Base-by-base conservation (phyloP, 2,113 vertebrate species). In the Tursiops truncatus region DNA sequence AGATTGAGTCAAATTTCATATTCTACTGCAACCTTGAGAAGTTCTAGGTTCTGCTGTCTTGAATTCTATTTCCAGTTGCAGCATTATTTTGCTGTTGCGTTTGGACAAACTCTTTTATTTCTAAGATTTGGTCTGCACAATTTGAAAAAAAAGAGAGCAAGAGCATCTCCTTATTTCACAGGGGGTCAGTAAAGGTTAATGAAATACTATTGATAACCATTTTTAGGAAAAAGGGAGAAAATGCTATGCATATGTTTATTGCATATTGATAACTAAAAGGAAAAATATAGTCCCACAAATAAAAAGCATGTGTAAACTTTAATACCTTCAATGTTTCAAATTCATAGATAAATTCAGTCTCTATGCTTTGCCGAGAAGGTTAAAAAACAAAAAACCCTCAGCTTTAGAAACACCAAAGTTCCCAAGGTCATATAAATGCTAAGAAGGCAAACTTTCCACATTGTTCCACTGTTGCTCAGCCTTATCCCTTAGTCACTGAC, bases 141-240 rank as follows among this genome's bases (percentile, higher is more conserved):
- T 82, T 71, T 82, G 20, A 44, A 44, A 80, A 58, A 21, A 53
- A 4, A 14, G n/a, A n/a, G 5, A n/a, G 6, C 9, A 44, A 50
- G 33, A 68, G 21, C n/a, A 56, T 36, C 50, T 17, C 20, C 25
- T 70, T 41, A 56, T 26, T 81, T 33, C 83, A 92, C 36, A 67
- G 60, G 36, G 28, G 56, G 53, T 15, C 56, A 95, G 62, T 63
- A 86, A 93, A 89, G 41, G 33, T 91, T 93, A 92, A 88, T 71
- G 28, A 97, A 62, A 88, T 60, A 88, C 63, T 93, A 91, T 2
- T 81, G 33, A 94, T 36, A 83, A 68, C 21, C 8, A 38, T 74
- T 89, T 96, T 91, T 79, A 79, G 67, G 5, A 53, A 36, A 86
- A 94, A 21, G 12, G 20, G 44, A 17, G 71, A 83, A 80, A 74